A percentile compares a stretch with the other conserved stretches of the same genome.
Conservation (phyloP, 2,113 vertebrate species). For the Paradoxurus hermaphroditus region DNA sequence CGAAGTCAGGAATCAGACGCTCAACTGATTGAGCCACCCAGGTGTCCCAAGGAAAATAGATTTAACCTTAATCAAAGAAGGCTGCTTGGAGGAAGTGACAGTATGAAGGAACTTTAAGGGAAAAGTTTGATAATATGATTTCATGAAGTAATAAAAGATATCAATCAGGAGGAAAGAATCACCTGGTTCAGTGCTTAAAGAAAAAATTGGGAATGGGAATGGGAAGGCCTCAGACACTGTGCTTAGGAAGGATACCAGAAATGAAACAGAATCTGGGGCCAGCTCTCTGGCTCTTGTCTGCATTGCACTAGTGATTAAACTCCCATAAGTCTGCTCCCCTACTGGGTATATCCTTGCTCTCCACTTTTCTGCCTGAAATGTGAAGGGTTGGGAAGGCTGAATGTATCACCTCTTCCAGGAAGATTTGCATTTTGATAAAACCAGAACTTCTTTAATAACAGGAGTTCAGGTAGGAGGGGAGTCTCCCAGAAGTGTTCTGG, state of each 20-base stretch:
- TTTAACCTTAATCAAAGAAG: not conserved
- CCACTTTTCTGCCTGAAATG: not conserved
- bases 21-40: no score
- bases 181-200: not conserved
- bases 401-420: not conserved
- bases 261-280: not conserved
- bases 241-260: not conserved
- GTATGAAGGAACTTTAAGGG: not conserved
- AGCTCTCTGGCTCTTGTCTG: not conserved
- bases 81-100: not conserved
- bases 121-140: not conserved
- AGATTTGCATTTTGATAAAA: constrained; percentile 48
- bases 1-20: no score
- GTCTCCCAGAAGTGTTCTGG: not conserved
- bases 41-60: not conserved
- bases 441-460: not conserved
- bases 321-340: not conserved
- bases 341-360: not conserved
- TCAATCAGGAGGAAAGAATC: not conserved
- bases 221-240: not conserved
- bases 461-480: not conserved
- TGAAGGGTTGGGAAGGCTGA: constrained; percentile 2
- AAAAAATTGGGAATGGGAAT: not conserved
- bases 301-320: not conserved
- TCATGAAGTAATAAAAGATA: not conserved